Percentiles rank a stretch among this genome's conserved stretches.
Conservation (phyloP, 2,888 invertebrate genomes). For the Drosophila phalerata region DNA sequence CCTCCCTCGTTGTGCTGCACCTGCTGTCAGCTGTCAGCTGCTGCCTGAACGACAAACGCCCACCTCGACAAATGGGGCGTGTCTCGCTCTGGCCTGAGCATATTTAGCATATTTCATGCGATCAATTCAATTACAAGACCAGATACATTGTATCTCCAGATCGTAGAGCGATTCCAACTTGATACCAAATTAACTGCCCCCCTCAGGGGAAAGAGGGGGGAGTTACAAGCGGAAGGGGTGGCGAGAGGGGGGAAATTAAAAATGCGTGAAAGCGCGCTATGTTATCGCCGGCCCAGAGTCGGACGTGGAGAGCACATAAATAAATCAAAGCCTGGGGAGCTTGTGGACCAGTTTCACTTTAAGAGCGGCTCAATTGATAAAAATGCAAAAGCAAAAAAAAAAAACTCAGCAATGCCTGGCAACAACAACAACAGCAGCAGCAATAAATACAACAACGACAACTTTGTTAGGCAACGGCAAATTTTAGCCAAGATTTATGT, state of each 20-base stretch:
- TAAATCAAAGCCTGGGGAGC: constrained; percentile 74
- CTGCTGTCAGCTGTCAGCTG: constrained; percentile 57
- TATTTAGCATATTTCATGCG: constrained; percentile 69
- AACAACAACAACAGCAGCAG: constrained; percentile 41
- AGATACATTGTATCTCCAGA: constrained; percentile 48
- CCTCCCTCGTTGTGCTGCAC: constrained; percentile 39
- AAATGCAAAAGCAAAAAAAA: constrained; percentile 15
- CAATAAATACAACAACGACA: constrained; percentile 52
- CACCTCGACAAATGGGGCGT: constrained; percentile 44
- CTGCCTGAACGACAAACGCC: constrained; percentile 34
- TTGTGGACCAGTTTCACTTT: constrained; percentile 68
- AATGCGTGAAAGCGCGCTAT: constrained; percentile 76
- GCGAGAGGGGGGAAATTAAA: constrained; percentile 48
- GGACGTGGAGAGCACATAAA: constrained; percentile 63
- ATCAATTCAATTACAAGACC: constrained; percentile 71
- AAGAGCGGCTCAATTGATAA: constrained; percentile 57
- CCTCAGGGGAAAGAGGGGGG: background rate
- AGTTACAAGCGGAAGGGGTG: background rate
- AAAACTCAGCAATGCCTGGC: constrained; percentile 7
- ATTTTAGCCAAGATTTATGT: constrained; percentile 79
- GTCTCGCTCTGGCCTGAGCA: constrained; percentile 21
- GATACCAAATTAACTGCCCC: constrained; percentile 26
- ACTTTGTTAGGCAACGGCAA: constrained; percentile 75
- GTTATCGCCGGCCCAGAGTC: constrained; percentile 64
- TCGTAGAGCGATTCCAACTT: constrained; percentile 35